A percentile compares a stretch with the other conserved stretches of the same genome.
These are phyloP conservation scores for Alethe diademata DNA, from an alignment of 2,113 vertebrate genomes.

Conservation along the genomic window DNA sequence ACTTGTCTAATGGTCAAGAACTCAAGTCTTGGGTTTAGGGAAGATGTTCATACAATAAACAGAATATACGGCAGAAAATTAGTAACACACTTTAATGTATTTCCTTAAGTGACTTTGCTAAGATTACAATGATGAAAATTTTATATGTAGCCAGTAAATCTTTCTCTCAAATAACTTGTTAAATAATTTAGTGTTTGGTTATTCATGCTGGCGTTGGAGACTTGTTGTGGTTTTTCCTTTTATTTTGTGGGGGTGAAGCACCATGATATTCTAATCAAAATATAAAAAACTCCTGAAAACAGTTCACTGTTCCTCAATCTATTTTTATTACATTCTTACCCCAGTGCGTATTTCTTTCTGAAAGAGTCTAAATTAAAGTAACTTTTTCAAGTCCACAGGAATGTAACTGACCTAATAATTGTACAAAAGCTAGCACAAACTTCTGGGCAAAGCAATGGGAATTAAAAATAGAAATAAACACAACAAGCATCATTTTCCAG, in stretches of 20 bases:
- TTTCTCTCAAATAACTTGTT: neutral
- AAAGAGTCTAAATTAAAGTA: neutral
- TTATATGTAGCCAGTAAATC: neutral
- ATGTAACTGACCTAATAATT: neutral
- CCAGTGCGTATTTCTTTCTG: neutral
- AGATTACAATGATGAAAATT: neutral
- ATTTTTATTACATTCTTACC: neutral
- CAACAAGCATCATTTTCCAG: neutral
- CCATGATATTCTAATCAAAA: neutral
- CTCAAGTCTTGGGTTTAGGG: neutral
- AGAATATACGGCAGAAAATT: neutral
- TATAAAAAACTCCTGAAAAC: neutral
- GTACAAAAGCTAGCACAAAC: neutral
- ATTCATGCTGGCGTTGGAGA: neutral
- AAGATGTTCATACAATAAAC: neutral
- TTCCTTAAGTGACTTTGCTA: neutral
- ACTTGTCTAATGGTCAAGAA: neutral
- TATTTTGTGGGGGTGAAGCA: fast-evolving
- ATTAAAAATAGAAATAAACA: neutral
- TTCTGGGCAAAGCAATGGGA: neutral
- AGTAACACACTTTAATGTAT: neutral
- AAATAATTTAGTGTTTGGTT: neutral
- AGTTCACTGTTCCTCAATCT: neutral
- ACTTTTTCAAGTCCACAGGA: neutral
- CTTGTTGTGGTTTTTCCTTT: neutral